Conservation (phyloP, 1,140 invertebrate genomes). For the Drosophila littoralis region DNA sequence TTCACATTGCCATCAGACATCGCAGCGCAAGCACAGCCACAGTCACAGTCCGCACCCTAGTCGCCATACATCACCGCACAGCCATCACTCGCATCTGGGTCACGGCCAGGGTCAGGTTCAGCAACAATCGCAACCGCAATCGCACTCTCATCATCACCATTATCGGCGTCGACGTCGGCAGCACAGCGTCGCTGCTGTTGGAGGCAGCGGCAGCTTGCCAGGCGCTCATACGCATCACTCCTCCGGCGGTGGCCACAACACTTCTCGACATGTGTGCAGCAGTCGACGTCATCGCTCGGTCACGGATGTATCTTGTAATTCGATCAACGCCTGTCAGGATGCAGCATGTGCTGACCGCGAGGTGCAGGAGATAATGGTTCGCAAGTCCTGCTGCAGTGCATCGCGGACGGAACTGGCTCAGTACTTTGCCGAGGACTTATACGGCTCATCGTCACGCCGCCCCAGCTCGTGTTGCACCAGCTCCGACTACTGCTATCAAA, state of each 20-base stretch:
- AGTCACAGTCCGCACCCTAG: conserved; percentile 70
- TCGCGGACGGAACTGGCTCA: conserved; percentile 76
- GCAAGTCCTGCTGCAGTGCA: conserved; percentile 65
- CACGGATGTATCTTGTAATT: conserved; percentile 72
- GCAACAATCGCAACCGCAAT: conserved; percentile 23
- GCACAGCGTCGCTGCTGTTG: conserved; percentile 51
- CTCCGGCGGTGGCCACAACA: conserved; percentile 24
- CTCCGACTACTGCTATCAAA: conserved; percentile 83
- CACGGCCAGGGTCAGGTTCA: conserved; percentile 34
- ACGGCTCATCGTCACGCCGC: conserved; percentile 67
- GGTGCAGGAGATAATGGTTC: conserved; percentile 76
- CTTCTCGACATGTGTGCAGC: conserved; percentile 46
- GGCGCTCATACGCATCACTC: conserved; percentile 55
- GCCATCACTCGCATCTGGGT: conserved; percentile 43
- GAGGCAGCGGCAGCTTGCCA: conserved; percentile 68
- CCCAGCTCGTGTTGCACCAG: conserved; percentile 82
- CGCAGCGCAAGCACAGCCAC: conserved; percentile 70
- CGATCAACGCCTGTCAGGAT: conserved; percentile 71
- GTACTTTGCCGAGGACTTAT: conserved; percentile 78
- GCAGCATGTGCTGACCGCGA: conserved; percentile 69
- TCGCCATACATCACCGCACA: conserved; percentile 70
- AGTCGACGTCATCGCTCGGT: conserved; percentile 77
- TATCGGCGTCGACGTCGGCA: conserved; percentile 60
- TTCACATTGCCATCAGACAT: conserved; percentile 53
- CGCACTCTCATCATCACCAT: conserved; percentile 62